phyloP scores from a whole-genome alignment of 1,140 invertebrate genomes.

The Brachionus calyciflorus region DNA sequence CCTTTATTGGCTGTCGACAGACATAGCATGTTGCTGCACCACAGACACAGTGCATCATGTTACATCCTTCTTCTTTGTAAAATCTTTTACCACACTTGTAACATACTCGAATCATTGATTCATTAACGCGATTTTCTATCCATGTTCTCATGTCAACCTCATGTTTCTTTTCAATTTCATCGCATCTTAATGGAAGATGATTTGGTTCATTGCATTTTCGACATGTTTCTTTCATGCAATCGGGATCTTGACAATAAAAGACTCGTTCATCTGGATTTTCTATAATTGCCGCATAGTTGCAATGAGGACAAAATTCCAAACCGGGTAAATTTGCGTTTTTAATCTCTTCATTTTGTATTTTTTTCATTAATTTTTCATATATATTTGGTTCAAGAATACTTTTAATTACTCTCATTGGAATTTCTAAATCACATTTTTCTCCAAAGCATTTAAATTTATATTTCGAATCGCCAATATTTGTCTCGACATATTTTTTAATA shows the following conservation, averaged over 20 bases:
- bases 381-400: slow-evolving; percentile 61
- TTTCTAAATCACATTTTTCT: slow-evolving; percentile 51
- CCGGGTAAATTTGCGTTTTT: slow-evolving; percentile 65
- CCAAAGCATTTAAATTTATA: slow-evolving; percentile 64
- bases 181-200: slow-evolving; percentile 67
- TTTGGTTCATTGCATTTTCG: slow-evolving; percentile 66
- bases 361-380: slow-evolving; percentile 64
- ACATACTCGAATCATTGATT: slow-evolving; percentile 68
- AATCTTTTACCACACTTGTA: slow-evolving; percentile 65
- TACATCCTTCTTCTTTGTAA: slow-evolving; percentile 69
- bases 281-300: not conserved
- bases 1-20: slow-evolving; percentile 64
- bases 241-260: slow-evolving; percentile 67
- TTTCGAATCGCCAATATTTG: slow-evolving; percentile 62
- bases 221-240: slow-evolving; percentile 69
- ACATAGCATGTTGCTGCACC: slow-evolving; percentile 70
- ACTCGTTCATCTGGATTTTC: slow-evolving; percentile 64
- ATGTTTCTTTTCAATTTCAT: slow-evolving; percentile 66
- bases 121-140: slow-evolving; percentile 69
- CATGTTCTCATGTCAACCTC: slow-evolving; percentile 64
- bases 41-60: slow-evolving; percentile 70
- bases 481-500: slow-evolving; percentile 61
- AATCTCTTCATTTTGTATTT: slow-evolving; percentile 66
- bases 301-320: slow-evolving; percentile 51
- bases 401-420: slow-evolving; percentile 53